These are phyloP conservation scores for Tiliqua scincoides DNA, from an alignment of 2,113 vertebrate species.

Conservation along the genomic window DNA sequence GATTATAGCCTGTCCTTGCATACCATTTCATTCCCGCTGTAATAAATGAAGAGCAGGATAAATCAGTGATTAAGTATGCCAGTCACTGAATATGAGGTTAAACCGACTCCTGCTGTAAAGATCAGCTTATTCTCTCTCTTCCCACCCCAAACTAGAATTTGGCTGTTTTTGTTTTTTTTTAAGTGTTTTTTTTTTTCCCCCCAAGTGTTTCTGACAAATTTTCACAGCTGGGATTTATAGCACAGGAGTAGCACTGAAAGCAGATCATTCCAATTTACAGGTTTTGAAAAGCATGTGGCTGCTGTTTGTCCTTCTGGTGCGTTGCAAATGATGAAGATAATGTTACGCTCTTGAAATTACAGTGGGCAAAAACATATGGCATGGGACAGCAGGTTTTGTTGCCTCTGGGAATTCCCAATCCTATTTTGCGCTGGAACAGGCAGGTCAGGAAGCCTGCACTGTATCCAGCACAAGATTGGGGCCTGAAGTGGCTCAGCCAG, in stretches of 20 bases:
- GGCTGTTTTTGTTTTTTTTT: too few species aligned
- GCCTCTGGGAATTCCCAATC: too few species aligned
- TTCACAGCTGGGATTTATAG: neutral
- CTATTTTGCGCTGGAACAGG: too few species aligned
- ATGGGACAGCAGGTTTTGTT: neutral
- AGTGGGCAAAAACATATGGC: neutral
- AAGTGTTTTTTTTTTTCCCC: neutral
- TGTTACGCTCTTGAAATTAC: neutral
- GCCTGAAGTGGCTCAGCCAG: too few species aligned
- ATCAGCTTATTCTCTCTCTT: constrained; percentile 41
- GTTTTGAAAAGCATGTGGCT: constrained; percentile 3
- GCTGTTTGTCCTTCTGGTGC: neutral
- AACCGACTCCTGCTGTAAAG: constrained; percentile 64
- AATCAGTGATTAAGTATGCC: constrained; percentile 75
- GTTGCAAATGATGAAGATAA: neutral
- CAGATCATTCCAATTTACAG: constrained; percentile 42
- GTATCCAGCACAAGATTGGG: too few species aligned
- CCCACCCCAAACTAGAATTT: constrained; percentile 61
- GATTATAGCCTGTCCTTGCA: constrained; percentile 84
- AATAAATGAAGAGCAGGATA: constrained; percentile 70
- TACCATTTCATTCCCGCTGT: constrained; percentile 78
- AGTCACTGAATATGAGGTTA: constrained; percentile 77
- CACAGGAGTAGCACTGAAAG: neutral
- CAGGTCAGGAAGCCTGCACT: too few species aligned
- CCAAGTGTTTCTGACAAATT: constrained; percentile 4